These are phyloP conservation scores for Uria aalge DNA, from an alignment of 2,113 vertebrate species.

Conservation along the genomic window DNA sequence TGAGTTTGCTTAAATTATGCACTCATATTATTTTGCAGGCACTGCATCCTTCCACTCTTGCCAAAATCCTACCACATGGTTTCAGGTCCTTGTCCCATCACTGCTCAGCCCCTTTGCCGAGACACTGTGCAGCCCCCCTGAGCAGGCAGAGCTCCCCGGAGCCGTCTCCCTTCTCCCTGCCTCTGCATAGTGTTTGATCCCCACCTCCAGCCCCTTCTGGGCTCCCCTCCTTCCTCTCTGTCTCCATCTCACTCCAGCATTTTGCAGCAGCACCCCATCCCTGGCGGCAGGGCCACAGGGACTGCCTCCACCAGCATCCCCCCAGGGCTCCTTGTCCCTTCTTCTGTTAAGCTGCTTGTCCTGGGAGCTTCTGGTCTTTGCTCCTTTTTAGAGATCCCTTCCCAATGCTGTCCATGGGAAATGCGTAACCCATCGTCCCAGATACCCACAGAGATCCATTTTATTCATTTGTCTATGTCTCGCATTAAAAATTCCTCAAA, in stretches of 20 bases:
- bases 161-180: background rate
- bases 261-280: background rate
- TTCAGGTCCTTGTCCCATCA: background rate
- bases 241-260: background rate
- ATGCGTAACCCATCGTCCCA: background rate
- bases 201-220: background rate
- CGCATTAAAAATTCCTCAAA: background rate
- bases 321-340: background rate
- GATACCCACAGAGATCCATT: background rate
- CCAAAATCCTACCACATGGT: background rate
- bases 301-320: background rate
- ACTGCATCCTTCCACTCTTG: background rate
- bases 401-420: background rate
- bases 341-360: background rate
- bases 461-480: background rate
- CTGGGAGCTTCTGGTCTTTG: background rate
- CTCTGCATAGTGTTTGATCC: background rate
- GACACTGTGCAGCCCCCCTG: accelerated
- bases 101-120: background rate
- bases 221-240: background rate
- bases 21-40: background rate
- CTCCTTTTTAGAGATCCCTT: background rate
- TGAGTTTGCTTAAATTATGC: background rate
- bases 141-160: background rate
- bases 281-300: accelerated